These are phyloP conservation scores for Sympetrum striolatum DNA, from an alignment of 2,888 invertebrate species.

Conservation along the genomic window DNA sequence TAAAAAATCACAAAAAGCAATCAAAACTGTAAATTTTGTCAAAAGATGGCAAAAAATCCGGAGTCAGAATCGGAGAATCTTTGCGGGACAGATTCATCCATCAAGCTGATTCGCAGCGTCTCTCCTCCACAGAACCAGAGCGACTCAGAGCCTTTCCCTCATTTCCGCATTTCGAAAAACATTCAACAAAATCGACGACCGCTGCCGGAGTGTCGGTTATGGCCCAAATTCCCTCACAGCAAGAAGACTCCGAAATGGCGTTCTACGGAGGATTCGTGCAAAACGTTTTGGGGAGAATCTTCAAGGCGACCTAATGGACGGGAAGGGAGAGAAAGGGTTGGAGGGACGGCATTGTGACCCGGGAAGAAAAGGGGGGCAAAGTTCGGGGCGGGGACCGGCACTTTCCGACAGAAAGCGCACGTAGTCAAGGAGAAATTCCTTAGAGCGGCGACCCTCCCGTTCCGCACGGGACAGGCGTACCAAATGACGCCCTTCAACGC, in stretches of 20 bases:
- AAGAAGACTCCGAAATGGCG: neutral
- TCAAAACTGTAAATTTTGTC: too few relatives aligned
- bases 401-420: neutral
- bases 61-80: too few relatives aligned
- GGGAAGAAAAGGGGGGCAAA: neutral
- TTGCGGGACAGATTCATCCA: too few relatives aligned
- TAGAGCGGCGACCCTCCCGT: neutral
- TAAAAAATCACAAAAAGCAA: too few relatives aligned
- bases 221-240: too few relatives aligned
- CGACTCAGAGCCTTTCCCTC: too few relatives aligned
- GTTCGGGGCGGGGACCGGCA: neutral
- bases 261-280: neutral
- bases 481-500: constrained; percentile 13
- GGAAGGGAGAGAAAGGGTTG: neutral
- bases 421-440: neutral
- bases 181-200: too few relatives aligned
- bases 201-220: too few relatives aligned
- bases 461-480: neutral
- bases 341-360: neutral
- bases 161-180: too few relatives aligned
- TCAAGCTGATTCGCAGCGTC: too few relatives aligned
- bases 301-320: neutral
- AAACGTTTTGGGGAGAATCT: neutral
- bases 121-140: too few relatives aligned
- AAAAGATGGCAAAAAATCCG: too few relatives aligned